A percentile compares a stretch with the other conserved stretches of the same genome.
Conservation (phyloP, 2,113 vertebrate genomes). For the Myotis brandtii region DNA sequence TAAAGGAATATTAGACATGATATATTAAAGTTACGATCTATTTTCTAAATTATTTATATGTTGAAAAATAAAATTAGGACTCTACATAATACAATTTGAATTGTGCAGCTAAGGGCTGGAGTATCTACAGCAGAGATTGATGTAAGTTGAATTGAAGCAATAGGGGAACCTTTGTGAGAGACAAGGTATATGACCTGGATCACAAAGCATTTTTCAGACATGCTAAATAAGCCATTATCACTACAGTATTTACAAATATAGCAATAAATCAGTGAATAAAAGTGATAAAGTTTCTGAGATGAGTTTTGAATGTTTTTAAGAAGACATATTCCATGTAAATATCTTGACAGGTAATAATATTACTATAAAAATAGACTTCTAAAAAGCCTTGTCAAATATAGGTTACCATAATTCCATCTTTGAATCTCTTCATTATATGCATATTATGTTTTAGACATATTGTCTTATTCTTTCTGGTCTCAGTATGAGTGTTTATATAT, state of each 20-base stretch:
- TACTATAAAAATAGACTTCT: background rate
- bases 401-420: background rate
- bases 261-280: background rate
- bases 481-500: background rate
- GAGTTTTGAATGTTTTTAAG: background rate
- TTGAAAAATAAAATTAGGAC: background rate
- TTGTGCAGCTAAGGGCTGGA: background rate
- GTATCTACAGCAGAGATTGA: background rate
- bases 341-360: background rate
- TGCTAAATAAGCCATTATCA: background rate
- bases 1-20: background rate
- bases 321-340: background rate
- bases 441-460: background rate
- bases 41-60: background rate
- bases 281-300: background rate
- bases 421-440: background rate
- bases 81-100: background rate
- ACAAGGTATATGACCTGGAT: background rate
- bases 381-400: background rate
- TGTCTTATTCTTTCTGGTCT: background rate
- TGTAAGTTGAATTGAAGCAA: background rate
- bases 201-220: background rate
- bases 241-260: background rate
- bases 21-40: background rate
- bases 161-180: background rate